phyloP scores from a whole-genome alignment of 2,888 invertebrate species.

The Rosalia funebris region DNA sequence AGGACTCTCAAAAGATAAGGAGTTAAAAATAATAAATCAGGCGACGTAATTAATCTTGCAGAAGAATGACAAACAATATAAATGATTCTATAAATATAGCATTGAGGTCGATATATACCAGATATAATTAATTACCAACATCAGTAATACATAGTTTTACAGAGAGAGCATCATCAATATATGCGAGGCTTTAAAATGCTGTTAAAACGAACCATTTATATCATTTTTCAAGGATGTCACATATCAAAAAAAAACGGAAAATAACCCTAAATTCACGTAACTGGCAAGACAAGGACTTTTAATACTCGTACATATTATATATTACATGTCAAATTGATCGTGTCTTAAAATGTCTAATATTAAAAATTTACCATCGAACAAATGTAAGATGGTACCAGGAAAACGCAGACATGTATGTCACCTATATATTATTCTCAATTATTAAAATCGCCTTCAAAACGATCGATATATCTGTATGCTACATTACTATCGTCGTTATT shows the following conservation, averaged over 20 bases:
- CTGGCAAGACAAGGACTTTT: too few species aligned
- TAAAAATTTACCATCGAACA: too few species aligned
- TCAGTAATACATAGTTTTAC: neutral
- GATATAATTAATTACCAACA: neutral
- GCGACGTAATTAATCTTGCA: neutral
- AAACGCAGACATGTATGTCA: too few species aligned
- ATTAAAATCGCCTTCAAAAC: too few species aligned
- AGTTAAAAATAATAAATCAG: conserved; percentile 1
- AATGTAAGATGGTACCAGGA: too few species aligned
- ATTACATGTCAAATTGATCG: too few species aligned
- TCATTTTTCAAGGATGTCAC: neutral
- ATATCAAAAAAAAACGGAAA: neutral
- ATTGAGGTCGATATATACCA: neutral
- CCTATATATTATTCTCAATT: too few species aligned
- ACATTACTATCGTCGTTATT: too few species aligned
- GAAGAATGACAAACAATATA: neutral
- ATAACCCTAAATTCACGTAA: too few species aligned
- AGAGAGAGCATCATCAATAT: neutral
- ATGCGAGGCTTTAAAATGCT: neutral
- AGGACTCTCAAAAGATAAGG: neutral
- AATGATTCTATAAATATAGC: neutral
- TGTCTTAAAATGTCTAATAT: too few species aligned
- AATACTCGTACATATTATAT: too few species aligned
- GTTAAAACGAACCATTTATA: neutral
- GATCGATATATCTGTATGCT: too few species aligned